These are phyloP conservation scores for Drosophila yakuba DNA, from an alignment of 1,140 invertebrate species.

Conservation along the genomic window DNA sequence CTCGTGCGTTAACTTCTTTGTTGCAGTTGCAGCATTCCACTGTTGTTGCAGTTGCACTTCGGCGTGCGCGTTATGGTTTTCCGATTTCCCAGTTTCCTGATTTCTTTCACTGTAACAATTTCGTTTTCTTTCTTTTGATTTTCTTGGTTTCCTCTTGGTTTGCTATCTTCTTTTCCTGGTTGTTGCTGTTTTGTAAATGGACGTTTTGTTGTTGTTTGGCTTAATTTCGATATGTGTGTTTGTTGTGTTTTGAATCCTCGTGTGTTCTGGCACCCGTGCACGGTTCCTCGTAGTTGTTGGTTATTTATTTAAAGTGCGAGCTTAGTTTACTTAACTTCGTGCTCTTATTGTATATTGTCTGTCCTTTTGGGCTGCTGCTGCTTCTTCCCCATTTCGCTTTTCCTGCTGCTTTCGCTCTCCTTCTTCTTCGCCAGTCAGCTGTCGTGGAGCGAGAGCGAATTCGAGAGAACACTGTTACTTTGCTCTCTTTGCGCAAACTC, in stretches of 20 bases:
- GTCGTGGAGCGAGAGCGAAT: slow-evolving; percentile 54
- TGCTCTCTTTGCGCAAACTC: slow-evolving; percentile 39
- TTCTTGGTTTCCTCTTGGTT: slow-evolving; percentile 7
- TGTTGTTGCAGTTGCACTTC: background rate
- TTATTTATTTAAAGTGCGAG: slow-evolving; percentile 1
- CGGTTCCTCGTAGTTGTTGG: slow-evolving; percentile 6
- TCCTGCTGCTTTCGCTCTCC: slow-evolving; percentile 21
- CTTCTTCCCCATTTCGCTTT: slow-evolving; percentile 28
- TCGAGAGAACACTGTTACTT: background rate
- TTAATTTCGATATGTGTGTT: slow-evolving; percentile 53
- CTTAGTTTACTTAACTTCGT: slow-evolving; percentile 18
- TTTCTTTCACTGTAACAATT: slow-evolving; percentile 24
- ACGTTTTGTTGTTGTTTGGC: slow-evolving; percentile 57
- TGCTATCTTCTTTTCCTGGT: slow-evolving; percentile 7
- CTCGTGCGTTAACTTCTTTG: slow-evolving; percentile 11
- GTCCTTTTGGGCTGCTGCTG: slow-evolving; percentile 44
- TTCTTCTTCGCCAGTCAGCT: slow-evolving; percentile 67
- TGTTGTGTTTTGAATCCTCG: slow-evolving; percentile 12
- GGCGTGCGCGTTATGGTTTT: background rate
- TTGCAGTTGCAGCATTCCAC: slow-evolving; percentile 18
- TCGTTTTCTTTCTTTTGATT: background rate
- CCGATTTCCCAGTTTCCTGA: background rate
- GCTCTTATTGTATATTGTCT: slow-evolving; percentile 51
- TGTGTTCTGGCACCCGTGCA: background rate
- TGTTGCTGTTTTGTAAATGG: slow-evolving; percentile 67